phyloP scores from a whole-genome alignment of 2,888 invertebrate genomes.

The Tyria jacobaeae region DNA sequence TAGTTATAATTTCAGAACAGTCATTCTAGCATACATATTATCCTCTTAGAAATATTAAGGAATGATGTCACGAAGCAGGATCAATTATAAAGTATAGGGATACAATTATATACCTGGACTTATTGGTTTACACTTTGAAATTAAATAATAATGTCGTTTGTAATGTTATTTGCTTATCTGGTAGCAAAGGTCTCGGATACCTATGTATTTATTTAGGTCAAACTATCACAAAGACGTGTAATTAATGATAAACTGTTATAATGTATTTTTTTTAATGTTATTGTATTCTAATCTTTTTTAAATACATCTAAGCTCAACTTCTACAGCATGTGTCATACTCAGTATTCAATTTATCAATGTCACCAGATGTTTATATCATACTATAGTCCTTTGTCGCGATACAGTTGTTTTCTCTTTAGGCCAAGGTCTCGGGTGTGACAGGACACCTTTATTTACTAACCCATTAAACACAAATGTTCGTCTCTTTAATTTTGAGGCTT shows the following conservation, averaged over 20 bases:
- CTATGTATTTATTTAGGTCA: slow-evolving; percentile 35
- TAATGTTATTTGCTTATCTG: slow-evolving; percentile 28
- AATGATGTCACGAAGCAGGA: slow-evolving; percentile 10
- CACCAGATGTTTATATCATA: slow-evolving; percentile 42
- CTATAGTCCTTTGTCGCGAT: slow-evolving; percentile 36
- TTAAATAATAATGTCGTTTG: slow-evolving; percentile 1
- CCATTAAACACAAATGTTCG: slow-evolving; percentile 73
- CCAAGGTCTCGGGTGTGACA: slow-evolving; percentile 74
- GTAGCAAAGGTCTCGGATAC: slow-evolving; percentile 35
- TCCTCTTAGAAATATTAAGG: not conserved
- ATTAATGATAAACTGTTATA: slow-evolving; percentile 30
- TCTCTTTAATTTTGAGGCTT: slow-evolving; percentile 29
- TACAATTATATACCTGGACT: not conserved
- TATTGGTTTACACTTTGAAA: slow-evolving; percentile 14
- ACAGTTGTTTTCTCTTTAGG: slow-evolving; percentile 60
- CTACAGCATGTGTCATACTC: slow-evolving; percentile 10
- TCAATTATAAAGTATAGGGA: not conserved
- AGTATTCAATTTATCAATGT: slow-evolving; percentile 15
- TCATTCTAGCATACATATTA: slow-evolving; percentile 12
- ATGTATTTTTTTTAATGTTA: no score
- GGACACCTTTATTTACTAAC: slow-evolving; percentile 75
- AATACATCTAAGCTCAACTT: slow-evolving; percentile 29
- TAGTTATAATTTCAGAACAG: slow-evolving; percentile 22
- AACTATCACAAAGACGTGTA: slow-evolving; percentile 38
- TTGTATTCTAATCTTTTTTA: no score